phyloP scores from a whole-genome alignment of 1,140 invertebrate genomes.

The Hylaeus anthracinus region DNA sequence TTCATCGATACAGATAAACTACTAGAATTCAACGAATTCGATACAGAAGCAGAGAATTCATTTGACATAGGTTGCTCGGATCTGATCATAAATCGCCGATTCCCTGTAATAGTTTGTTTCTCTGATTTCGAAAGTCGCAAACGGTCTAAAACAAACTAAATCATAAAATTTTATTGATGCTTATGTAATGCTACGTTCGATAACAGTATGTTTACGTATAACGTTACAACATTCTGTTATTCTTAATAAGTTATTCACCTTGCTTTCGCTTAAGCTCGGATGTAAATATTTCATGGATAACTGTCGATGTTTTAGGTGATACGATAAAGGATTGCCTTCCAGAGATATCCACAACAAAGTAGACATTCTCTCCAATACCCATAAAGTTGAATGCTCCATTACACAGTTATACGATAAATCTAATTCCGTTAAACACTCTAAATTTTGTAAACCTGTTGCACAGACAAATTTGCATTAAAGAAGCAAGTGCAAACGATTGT shows the following conservation, averaged over 20 bases:
- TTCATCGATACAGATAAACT: constrained; percentile 27
- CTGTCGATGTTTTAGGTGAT: constrained; percentile 82
- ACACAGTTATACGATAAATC: constrained; percentile 85
- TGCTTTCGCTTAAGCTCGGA: constrained; percentile 80
- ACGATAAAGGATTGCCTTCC: constrained; percentile 84
- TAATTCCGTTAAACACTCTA: constrained; percentile 82
- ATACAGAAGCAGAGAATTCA: constrained; percentile 44
- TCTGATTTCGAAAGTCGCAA: constrained; percentile 81
- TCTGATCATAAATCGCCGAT: constrained; percentile 66
- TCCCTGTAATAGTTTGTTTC: constrained; percentile 75
- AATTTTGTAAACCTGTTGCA: constrained; percentile 75
- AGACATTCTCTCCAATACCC: constrained; percentile 81
- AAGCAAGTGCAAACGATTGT: background rate
- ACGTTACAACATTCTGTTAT: constrained; percentile 2
- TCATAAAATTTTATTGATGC: constrained; percentile 36
- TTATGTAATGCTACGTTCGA: constrained; percentile 5
- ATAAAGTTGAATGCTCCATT: constrained; percentile 82
- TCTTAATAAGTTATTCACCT: constrained; percentile 70
- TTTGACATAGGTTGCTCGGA: constrained; percentile 54
- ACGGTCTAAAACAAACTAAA: constrained; percentile 83
- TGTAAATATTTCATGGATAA: constrained; percentile 82
- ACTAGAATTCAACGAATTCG: constrained; percentile 57
- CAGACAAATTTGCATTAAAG: background rate
- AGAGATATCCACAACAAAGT: constrained; percentile 82
- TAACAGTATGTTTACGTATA: background rate